Evolutionary conservation across 2,797 vertebrate species (phyloP).

Genomic region (Acrossocheilus wenchowensis): DNA sequence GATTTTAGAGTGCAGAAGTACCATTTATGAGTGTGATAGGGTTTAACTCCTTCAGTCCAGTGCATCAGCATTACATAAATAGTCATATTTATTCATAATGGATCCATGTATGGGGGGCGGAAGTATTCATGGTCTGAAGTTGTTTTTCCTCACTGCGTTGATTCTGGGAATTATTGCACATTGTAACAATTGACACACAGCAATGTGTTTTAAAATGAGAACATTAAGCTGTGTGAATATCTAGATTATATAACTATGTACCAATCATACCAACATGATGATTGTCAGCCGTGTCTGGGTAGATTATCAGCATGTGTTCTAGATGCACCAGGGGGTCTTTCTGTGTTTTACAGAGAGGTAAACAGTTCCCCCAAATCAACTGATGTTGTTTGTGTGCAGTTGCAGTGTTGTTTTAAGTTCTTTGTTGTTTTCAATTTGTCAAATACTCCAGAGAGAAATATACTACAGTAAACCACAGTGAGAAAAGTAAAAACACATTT

Average conservation of each 20-base stretch:
- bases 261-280: slow-evolving; percentile 9
- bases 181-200: neutral
- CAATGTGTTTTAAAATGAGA: neutral
- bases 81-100: neutral
- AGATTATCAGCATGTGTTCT: slow-evolving; percentile 27
- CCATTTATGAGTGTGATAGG: neutral
- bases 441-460: slow-evolving; percentile 64
- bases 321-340: slow-evolving; percentile 67
- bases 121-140: neutral
- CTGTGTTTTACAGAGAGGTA: slow-evolving; percentile 30
- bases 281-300: slow-evolving; percentile 6
- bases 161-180: neutral
- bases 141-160: neutral
- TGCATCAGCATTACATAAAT: slow-evolving; percentile 5
- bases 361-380: slow-evolving; percentile 31
- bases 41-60: neutral
- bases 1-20: slow-evolving; percentile 1
- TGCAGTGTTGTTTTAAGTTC: slow-evolving; percentile 55
- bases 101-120: neutral
- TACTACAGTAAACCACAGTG: slow-evolving; percentile 63
- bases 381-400: slow-evolving; percentile 59
- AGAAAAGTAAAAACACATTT: slow-evolving; percentile 66
- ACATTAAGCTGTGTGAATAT: neutral
- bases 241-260: slow-evolving; percentile 3
- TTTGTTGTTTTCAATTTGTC: slow-evolving; percentile 33